Evolutionary conservation across 2,113 vertebrate species (phyloP), one percentile per base, ranked within the genome.

Genomic region (Eurystomus gularis): DNA sequence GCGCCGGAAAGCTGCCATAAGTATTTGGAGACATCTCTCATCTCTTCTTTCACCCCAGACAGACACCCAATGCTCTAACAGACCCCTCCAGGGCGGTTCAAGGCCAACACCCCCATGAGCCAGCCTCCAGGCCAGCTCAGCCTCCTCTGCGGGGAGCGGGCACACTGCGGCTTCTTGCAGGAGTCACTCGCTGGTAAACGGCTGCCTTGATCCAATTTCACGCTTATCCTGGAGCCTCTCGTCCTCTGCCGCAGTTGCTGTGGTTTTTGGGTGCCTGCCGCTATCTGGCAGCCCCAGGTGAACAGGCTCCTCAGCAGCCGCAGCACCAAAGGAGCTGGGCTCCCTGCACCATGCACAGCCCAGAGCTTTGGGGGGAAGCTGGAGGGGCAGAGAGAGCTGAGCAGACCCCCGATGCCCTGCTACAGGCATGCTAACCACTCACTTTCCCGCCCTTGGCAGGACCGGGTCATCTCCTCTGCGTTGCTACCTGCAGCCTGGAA

Each of bases 91-190:
- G 31, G n/a, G 10, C 0, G 1, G 33, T 16, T 48, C 42, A 23
- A 64, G 42, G 33, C 37, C 52, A 57, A 66, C 3, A 2, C 3
- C 33, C 33, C 11, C 5, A 0, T 0, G 7, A 49, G 18, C 16
- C 2, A 5, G 6, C 26, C 58, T 6, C 39, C 14, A 1, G 6
- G 1, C 39, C 23, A 31, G 54, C 61, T 9, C 86, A 80, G 37
- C 37, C 37, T n/a, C 33, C 17, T 17, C 29, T 1, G 11, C 3
- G 0, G 17, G 52, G 52, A 54, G 28, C 0, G 5, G 54, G 82
- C n/a, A 6, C 2, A 0, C 14, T 0, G 0, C 0, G 5, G 54
- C 40, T 40, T 29, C 28, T 11, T 4, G 31, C 24, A 6, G 49
- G 24, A 52, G 23, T 7, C 18, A 17, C 44, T 10, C 1, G 9